These are phyloP conservation scores for Rachycentron canadum DNA, from an alignment of 2,797 vertebrate genomes.

Conservation along the genomic window DNA sequence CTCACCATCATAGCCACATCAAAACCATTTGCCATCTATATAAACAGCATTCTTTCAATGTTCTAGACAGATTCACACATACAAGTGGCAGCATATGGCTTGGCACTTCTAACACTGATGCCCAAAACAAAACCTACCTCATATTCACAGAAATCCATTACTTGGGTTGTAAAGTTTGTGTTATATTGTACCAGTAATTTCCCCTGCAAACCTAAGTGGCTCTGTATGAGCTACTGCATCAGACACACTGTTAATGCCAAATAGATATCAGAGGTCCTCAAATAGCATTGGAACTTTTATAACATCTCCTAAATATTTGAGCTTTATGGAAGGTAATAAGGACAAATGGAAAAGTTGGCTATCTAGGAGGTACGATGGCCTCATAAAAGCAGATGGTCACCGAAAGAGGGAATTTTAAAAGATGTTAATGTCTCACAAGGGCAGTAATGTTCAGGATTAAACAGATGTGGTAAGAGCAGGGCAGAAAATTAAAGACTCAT, in stretches of 20 bases:
- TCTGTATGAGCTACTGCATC: constrained; percentile 63
- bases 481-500: constrained; percentile 73
- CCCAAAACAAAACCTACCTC: constrained; percentile 45
- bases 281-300: constrained; percentile 74
- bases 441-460: constrained; percentile 75
- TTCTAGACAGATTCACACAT: constrained; percentile 42
- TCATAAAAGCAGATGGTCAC: constrained; percentile 83
- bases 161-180: constrained; percentile 55
- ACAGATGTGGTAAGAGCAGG: constrained; percentile 77
- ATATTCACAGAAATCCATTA: constrained; percentile 54
- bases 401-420: constrained; percentile 71
- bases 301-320: constrained; percentile 79
- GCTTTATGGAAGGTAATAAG: constrained; percentile 80
- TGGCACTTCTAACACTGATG: constrained; percentile 6
- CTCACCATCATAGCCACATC: not conserved
- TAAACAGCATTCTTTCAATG: constrained; percentile 5
- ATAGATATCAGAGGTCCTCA: constrained; percentile 73
- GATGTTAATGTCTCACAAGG: constrained; percentile 74
- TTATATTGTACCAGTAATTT: constrained; percentile 64
- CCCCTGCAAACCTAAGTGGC: constrained; percentile 59
- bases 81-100: constrained; percentile 44
- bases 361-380: constrained; percentile 72
- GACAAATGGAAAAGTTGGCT: constrained; percentile 75
- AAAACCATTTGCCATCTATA: not conserved
- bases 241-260: constrained; percentile 66